Evolutionary conservation across 2,113 vertebrate species (phyloP).

Genomic region (Gorsachius goisagi): DNA sequence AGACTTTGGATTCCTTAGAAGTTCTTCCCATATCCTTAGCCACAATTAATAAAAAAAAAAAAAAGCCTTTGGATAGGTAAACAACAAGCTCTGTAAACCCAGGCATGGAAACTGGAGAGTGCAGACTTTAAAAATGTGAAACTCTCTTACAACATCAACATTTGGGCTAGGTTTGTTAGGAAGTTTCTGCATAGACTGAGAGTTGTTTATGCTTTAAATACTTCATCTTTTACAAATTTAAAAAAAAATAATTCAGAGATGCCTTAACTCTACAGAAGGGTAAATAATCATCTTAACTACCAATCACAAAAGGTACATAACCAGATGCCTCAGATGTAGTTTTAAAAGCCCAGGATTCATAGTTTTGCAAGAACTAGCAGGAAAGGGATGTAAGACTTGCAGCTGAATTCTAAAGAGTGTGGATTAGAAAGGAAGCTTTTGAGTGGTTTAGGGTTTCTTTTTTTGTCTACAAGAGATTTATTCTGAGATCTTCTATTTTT

Average conservation of each 20-base stretch:
- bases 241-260: background rate
- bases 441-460: background rate
- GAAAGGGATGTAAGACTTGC: background rate
- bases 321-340: background rate
- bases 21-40: background rate
- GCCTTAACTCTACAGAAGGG: background rate
- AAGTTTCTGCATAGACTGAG: background rate
- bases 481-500: background rate
- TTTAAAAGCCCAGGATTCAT: background rate
- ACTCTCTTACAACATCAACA: background rate
- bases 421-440: background rate
- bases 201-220: background rate
- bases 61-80: background rate
- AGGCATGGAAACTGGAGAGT: background rate
- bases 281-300: background rate
- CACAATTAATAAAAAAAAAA: background rate
- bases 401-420: background rate
- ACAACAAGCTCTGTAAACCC: background rate
- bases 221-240: background rate
- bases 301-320: background rate
- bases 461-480: background rate
- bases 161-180: background rate
- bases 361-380: background rate
- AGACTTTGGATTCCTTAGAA: background rate
- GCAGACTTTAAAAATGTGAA: background rate